A percentile compares a stretch with the other conserved stretches of the same genome.
These are phyloP conservation scores for Solenopsis fugax DNA, from an alignment of 1,140 invertebrate genomes.

Conservation along the genomic window DNA sequence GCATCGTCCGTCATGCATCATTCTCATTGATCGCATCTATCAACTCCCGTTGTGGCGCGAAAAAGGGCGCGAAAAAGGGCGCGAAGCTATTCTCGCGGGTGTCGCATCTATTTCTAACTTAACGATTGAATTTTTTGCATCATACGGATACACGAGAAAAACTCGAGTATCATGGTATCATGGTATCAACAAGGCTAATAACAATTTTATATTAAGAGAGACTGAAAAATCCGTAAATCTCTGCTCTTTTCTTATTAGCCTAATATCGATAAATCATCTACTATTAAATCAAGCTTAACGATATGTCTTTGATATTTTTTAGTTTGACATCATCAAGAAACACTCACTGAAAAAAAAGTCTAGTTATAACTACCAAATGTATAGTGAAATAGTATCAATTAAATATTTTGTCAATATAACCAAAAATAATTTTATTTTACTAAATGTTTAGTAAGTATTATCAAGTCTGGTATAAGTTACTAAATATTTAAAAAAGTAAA, in stretches of 20 bases:
- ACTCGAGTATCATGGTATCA: not conserved
- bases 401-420: too few relatives aligned
- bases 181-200: not conserved
- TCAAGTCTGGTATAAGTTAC: too few relatives aligned
- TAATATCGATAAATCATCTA: not conserved
- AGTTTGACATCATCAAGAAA: not conserved
- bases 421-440: too few relatives aligned
- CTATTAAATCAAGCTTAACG: not conserved
- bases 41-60: not conserved
- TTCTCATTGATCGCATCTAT: slow-evolving; percentile 62
- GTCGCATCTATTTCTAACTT: not conserved
- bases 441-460: too few relatives aligned
- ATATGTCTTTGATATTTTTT: not conserved
- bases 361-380: too few relatives aligned
- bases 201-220: not conserved
- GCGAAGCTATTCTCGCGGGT: not conserved
- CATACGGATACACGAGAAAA: not conserved
- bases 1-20: slow-evolving; percentile 65
- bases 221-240: not conserved
- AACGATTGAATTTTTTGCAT: not conserved
- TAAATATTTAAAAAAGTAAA: too few relatives aligned
- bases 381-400: too few relatives aligned
- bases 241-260: not conserved
- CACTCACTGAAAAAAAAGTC: too few relatives aligned
- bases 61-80: not conserved